Base-by-base conservation (phyloP, 2,797 vertebrate genomes). In the Falco novaeseelandiae region DNA sequence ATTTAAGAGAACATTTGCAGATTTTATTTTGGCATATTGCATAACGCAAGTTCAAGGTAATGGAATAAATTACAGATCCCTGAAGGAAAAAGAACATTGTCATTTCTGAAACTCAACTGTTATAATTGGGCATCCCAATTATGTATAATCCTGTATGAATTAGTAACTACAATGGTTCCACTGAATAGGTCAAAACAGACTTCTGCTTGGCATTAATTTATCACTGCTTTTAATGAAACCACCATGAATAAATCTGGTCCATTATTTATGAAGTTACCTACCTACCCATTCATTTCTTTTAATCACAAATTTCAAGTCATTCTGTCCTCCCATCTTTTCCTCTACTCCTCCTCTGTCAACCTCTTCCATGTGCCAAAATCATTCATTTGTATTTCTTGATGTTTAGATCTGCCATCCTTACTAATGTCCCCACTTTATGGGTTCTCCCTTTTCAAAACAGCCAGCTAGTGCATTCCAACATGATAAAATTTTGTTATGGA, bases 1-100 rank as follows among this genome's bases (percentile, higher is more conserved):
- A 96, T 97, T 98, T 98, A 96, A 92, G 72, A 95, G 93, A 97
- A 92, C 51, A 79, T 93, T 95, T 90, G 83, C 65, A 88, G 93
- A 90, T 96, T 97, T 94, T 94, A 67, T 92, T 92, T 96, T 95
- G 94, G 80, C 91, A 81, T 89, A 87, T 90, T 96, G 88, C 34
- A 9, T 84, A 96, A 95, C 9, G 26, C 90, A 73, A 96, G 80
- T 66, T 89, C 25, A 21, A 83, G 48, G 88, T 73, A 93, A 91
- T 88, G 84, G 80, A 93, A 92, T 96, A 96, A 95, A 93, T 96
- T 96, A 95, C 74, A 96, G 74, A 87, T 80, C 96, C 96, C 83
- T 26, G 49, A 96, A 96, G 93, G 80, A 95, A 94, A 87, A 57
- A 72, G 78, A 95, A 93, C 58, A 25, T 58, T 96, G 85, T 92